Evolutionary conservation across 2,113 vertebrate species (phyloP).

Genomic region (Poeciliopsis prolifica): DNA sequence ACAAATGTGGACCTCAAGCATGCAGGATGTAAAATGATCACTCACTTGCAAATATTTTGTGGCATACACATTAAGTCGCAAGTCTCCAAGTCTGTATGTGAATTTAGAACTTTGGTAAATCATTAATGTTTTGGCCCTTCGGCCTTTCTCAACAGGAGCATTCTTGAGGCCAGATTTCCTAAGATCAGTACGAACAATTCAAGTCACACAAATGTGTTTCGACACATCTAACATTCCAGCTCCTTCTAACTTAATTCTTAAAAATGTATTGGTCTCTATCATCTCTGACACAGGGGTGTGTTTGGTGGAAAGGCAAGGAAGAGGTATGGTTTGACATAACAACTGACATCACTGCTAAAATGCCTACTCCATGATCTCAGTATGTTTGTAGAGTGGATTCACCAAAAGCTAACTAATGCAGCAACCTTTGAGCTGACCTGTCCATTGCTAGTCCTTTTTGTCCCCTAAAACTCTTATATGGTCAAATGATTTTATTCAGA

Average conservation of each 20-base stretch:
- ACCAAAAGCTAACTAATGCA: conserved; percentile 49
- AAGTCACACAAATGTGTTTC: neutral
- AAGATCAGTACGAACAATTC: neutral
- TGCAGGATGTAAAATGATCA: neutral
- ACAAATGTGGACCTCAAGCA: neutral
- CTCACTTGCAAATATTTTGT: conserved; percentile 15
- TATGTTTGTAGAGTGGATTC: conserved; percentile 18
- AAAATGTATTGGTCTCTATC: neutral
- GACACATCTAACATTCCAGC: conserved; percentile 3
- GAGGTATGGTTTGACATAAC: conserved; percentile 34
- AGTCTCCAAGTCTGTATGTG: neutral
- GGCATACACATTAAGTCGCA: neutral
- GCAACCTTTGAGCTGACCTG: conserved; percentile 49
- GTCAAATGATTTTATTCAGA: neutral
- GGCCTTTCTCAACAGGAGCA: neutral
- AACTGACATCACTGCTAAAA: conserved; percentile 64
- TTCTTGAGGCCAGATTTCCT: neutral
- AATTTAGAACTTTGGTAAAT: neutral
- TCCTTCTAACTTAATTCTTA: conserved; percentile 22
- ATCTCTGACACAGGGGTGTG: conserved; percentile 22
- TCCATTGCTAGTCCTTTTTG: conserved; percentile 37
- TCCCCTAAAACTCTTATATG: conserved; percentile 1
- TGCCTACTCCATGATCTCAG: conserved; percentile 33
- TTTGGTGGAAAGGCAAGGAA: conserved; percentile 7
- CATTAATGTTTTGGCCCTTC: neutral